Evolutionary conservation across 2,113 vertebrate species (phyloP).

Genomic region (Anolis carolinensis): DNA sequence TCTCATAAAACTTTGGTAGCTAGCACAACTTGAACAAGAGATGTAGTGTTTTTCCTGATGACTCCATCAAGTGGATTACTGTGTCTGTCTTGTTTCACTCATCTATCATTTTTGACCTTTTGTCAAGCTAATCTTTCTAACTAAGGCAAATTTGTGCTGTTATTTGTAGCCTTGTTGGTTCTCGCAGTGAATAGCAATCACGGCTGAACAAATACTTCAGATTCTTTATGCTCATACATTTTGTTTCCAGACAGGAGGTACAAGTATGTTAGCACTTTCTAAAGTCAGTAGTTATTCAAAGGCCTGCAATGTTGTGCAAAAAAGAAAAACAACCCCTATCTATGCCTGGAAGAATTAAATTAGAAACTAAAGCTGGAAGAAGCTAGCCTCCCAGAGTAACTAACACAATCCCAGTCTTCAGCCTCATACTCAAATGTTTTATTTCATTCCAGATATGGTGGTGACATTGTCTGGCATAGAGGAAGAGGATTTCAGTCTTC

Average conservation of each 20-base stretch:
- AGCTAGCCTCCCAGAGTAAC: neutral
- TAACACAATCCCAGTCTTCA: neutral
- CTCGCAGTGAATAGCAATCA: slow-evolving; percentile 20
- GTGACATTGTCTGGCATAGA: too few relatives aligned
- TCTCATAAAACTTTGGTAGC: neutral
- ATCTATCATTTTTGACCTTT: slow-evolving; percentile 19
- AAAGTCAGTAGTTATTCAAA: neutral
- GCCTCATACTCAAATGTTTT: accelerated
- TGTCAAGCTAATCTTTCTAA: slow-evolving; percentile 8
- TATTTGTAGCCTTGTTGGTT: slow-evolving; percentile 13
- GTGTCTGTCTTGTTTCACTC: slow-evolving; percentile 1
- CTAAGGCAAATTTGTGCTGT: neutral
- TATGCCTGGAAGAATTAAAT: accelerated
- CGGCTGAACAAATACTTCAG: neutral
- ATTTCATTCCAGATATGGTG: neutral
- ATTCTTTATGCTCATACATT: neutral
- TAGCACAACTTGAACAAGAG: neutral
- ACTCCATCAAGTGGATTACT: neutral
- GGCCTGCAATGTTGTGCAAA: neutral
- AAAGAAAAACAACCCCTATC: neutral
- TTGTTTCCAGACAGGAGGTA: neutral
- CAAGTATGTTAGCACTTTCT: neutral
- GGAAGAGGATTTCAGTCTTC: too few relatives aligned
- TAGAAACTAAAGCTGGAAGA: neutral
- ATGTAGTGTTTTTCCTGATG: neutral